Conservation (phyloP, 2,888 invertebrate species). For the Pristionchus maxplancki region DNA sequence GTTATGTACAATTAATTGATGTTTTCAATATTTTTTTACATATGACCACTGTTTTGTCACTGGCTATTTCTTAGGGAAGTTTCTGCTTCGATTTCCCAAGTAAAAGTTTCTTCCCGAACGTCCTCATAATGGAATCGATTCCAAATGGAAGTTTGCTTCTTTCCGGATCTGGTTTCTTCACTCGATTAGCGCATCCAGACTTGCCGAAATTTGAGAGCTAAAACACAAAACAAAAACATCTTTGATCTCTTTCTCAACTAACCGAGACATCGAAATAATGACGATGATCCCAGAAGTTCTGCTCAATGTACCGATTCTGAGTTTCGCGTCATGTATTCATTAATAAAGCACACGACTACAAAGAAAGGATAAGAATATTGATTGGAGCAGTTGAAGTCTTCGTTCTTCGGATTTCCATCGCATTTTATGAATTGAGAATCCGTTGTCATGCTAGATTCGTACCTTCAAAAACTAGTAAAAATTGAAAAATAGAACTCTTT, state of each 20-base stretch:
- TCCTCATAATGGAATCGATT: background rate
- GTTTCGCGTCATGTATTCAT: background rate
- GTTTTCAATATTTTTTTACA: too few species aligned
- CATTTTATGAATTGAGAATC: constrained; percentile 60
- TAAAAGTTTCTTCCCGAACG: background rate
- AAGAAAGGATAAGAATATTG: too few species aligned
- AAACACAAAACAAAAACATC: background rate
- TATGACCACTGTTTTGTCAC: too few species aligned
- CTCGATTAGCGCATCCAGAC: constrained; percentile 43
- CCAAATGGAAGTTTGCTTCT: background rate
- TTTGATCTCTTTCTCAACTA: background rate
- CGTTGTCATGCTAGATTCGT: constrained; percentile 58
- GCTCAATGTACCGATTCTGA: constrained; percentile 53
- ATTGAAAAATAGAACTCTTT: too few species aligned
- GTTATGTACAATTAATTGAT: too few species aligned
- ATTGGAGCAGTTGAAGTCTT: constrained; percentile 67
- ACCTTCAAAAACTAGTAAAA: constrained; percentile 44
- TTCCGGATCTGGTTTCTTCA: background rate
- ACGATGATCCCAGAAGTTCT: constrained; percentile 65
- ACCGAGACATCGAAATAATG: constrained; percentile 60
- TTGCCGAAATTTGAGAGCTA: constrained; percentile 40
- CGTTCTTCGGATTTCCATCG: constrained; percentile 61
- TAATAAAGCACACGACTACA: too few species aligned
- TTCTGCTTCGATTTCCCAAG: background rate
- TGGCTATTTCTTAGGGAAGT: too few species aligned